phyloP scores from a whole-genome alignment of 2,888 invertebrate genomes.

The Drosophila nr. perissopoda region DNA sequence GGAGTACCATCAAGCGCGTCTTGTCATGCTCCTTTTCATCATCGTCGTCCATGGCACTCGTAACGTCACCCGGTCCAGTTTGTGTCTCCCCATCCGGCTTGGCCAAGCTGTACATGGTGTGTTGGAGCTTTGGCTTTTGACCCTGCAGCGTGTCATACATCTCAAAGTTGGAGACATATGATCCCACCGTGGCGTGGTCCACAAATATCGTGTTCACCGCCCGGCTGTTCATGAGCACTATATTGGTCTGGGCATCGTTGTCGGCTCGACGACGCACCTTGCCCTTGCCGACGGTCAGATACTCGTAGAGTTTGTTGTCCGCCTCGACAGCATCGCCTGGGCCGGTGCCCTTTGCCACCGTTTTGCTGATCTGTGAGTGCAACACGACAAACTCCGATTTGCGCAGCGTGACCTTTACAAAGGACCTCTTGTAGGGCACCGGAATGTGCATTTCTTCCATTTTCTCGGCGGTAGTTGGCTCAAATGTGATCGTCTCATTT shows the following conservation, averaged over 20 bases:
- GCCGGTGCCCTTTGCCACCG: constrained; percentile 87
- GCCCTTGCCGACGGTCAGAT: constrained; percentile 89
- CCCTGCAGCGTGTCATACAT: constrained; percentile 89
- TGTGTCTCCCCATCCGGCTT: background rate
- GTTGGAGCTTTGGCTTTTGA: background rate
- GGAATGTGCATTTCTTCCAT: background rate
- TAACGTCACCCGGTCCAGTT: background rate
- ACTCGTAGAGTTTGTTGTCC: constrained; percentile 89
- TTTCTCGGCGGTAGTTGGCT: background rate
- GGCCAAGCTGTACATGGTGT: background rate
- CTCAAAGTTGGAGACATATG: constrained; percentile 91
- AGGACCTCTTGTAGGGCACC: constrained; percentile 75
- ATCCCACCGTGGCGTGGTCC: constrained; percentile 84
- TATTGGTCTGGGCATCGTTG: constrained; percentile 90
- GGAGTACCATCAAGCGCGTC: constrained; percentile 19
- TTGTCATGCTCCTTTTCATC: constrained; percentile 58
- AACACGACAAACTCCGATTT: constrained; percentile 89
- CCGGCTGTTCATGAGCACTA: constrained; percentile 87
- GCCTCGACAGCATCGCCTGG: constrained; percentile 87
- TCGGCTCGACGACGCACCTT: constrained; percentile 88
- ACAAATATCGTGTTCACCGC: constrained; percentile 86
- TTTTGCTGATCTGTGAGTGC: constrained; percentile 87
- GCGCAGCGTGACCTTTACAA: constrained; percentile 87
- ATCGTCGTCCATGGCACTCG: constrained; percentile 22
- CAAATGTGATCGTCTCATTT: constrained; percentile 42